Evolutionary conservation across 2,888 invertebrate genomes (phyloP).

Genomic region (Dendrolimus pini): DNA sequence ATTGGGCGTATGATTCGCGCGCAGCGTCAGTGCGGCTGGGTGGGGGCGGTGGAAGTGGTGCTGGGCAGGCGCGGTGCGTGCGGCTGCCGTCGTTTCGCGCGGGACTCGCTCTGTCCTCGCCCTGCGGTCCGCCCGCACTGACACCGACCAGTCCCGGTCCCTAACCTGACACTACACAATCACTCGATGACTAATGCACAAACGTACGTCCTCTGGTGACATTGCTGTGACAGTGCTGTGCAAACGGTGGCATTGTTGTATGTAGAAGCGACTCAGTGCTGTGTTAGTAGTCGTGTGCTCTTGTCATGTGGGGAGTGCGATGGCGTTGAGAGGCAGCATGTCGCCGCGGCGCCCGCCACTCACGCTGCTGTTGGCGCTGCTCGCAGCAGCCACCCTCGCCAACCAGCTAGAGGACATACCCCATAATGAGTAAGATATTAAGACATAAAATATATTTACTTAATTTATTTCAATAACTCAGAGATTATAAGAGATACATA

Average conservation of each 20-base stretch:
- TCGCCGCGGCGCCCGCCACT: constrained; percentile 44
- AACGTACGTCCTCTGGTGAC: constrained; percentile 40
- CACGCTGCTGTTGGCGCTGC: constrained; percentile 48
- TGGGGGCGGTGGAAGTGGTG: constrained; percentile 27
- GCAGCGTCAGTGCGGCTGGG: constrained; percentile 68
- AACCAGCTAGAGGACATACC: constrained; percentile 94
- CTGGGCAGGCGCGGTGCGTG: constrained; percentile 30
- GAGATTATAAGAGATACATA: not conserved
- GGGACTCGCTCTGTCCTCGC: constrained; percentile 46
- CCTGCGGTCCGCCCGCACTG: constrained; percentile 44
- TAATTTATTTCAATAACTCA: not conserved
- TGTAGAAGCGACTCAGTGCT: constrained; percentile 43
- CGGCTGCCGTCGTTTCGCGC: constrained; percentile 28
- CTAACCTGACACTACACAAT: constrained; percentile 32
- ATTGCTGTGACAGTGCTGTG: constrained; percentile 46
- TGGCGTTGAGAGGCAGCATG: constrained; percentile 53
- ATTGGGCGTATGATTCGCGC: constrained; percentile 73
- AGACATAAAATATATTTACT: not conserved
- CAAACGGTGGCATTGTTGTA: constrained; percentile 39
- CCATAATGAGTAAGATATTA: constrained; percentile 87
- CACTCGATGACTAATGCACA: constrained; percentile 49
- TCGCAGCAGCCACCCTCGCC: constrained; percentile 60
- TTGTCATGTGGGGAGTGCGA: constrained; percentile 63
- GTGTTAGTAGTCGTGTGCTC: constrained; percentile 39
- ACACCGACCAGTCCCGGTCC: constrained; percentile 29